Percentiles rank a stretch among this genome's conserved stretches.
phyloP scores from a whole-genome alignment of 2,888 invertebrate species.

The Caenorhabditis sulstoni region DNA sequence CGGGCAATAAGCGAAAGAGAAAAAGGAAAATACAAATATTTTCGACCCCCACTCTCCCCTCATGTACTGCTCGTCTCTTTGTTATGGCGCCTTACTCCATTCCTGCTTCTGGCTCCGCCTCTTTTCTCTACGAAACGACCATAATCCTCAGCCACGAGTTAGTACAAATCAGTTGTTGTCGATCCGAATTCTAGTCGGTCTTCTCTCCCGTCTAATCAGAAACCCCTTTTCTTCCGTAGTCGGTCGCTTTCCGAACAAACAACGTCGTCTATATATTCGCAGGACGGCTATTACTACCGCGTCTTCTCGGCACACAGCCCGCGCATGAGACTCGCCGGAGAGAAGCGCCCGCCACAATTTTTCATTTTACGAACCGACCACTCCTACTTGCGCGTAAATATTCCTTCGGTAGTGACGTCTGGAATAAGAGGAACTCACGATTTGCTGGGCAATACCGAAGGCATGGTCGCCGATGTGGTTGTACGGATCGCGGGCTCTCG shows the following conservation, averaged over 20 bases:
- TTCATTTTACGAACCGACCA: conserved; percentile 13
- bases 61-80: conserved; percentile 8
- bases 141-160: conserved; percentile 5
- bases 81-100: conserved; percentile 8
- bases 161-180: conserved; percentile 24
- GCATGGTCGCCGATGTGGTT: too few species aligned
- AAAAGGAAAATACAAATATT: conserved; percentile 33
- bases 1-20: conserved; percentile 12
- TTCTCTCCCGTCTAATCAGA: conserved; percentile 31
- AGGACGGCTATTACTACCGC: conserved; percentile 11
- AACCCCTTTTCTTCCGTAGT: conserved; percentile 20
- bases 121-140: neutral
- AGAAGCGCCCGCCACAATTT: conserved; percentile 1
- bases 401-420: neutral
- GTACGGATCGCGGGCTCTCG: neutral
- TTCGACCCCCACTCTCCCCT: conserved; percentile 6
- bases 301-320: conserved; percentile 12
- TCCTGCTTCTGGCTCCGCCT: neutral
- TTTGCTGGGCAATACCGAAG: neutral
- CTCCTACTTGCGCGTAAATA: neutral
- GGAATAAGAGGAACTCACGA: conserved; percentile 31
- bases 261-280: conserved; percentile 26
- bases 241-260: conserved; percentile 41
- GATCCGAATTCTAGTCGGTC: conserved; percentile 1
- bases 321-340: conserved; percentile 6